A percentile compares a stretch with the other conserved stretches of the same genome.
Evolutionary conservation across 2,797 vertebrate species (phyloP).

Genomic region (Myotis findleyi): DNA sequence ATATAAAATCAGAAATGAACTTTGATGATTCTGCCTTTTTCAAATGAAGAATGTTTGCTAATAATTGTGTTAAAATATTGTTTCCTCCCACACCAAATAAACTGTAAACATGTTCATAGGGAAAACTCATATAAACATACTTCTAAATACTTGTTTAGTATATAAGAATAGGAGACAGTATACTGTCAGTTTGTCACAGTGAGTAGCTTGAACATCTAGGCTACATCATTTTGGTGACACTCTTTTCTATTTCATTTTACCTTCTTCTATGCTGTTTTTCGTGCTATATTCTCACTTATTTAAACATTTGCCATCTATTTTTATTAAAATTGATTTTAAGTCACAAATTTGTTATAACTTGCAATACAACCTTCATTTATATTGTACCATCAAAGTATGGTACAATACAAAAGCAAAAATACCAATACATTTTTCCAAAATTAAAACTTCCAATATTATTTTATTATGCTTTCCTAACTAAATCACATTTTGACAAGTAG

Average conservation of each 20-base stretch:
- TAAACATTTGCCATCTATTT: neutral
- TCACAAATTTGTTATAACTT: neutral
- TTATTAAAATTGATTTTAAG: neutral
- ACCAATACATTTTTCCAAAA: neutral
- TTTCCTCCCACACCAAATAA: neutral
- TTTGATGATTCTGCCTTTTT: neutral
- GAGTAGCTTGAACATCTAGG: neutral
- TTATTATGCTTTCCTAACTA: neutral
- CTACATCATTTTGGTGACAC: neutral
- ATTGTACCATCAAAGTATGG: neutral
- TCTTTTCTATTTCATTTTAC: neutral
- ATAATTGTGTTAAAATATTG: neutral
- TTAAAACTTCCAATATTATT: neutral
- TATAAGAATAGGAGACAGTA: neutral
- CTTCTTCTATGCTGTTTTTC: neutral
- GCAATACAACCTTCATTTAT: neutral
- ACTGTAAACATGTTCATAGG: neutral
- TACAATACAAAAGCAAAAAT: neutral
- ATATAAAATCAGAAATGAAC: neutral
- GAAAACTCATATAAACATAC: neutral
- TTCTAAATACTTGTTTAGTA: neutral
- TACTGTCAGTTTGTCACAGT: neutral
- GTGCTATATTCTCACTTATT: neutral
- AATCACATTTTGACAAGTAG: neutral
- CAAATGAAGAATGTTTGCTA: neutral